A percentile compares a stretch with the other conserved stretches of the same genome.
phyloP scores from a whole-genome alignment of 2,888 invertebrate genomes.

The Nipponacmea schrenckii region DNA sequence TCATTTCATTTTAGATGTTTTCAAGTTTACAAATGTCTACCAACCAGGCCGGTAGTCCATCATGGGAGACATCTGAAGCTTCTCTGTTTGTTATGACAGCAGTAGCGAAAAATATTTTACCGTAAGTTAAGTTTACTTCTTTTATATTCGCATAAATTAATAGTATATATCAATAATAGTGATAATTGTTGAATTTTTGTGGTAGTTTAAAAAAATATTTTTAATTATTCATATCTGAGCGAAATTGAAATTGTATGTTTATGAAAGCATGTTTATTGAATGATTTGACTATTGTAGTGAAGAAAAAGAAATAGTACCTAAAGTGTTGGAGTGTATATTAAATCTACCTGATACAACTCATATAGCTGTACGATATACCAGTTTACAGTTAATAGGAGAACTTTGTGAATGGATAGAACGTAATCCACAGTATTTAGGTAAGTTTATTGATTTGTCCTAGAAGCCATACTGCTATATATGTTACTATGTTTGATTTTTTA shows the following conservation, averaged over 20 bases:
- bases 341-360: conserved; percentile 85
- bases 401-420: conserved; percentile 94
- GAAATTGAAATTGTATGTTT: conserved; percentile 86
- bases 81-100: conserved; percentile 94
- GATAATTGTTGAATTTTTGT: too few relatives aligned
- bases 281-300: conserved; percentile 73
- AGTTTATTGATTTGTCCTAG: conserved; percentile 29
- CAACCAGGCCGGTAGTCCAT: conserved; percentile 74
- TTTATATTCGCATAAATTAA: too few relatives aligned
- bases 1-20: conserved; percentile 67
- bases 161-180: too few relatives aligned
- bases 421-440: conserved; percentile 81
- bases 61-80: conserved; percentile 93
- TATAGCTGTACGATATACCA: conserved; percentile 88
- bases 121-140: conserved; percentile 75
- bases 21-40: conserved; percentile 72
- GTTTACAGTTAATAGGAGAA: conserved; percentile 85
- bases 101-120: conserved; percentile 92
- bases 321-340: conserved; percentile 90
- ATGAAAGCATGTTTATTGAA: conserved; percentile 20
- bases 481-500: too few relatives aligned
- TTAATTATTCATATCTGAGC: too few relatives aligned
- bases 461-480: too few relatives aligned
- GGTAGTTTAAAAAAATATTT: too few relatives aligned
- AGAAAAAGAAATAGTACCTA: conserved; percentile 91